Percentiles rank a stretch among this genome's conserved stretches.
phyloP scores from a whole-genome alignment of 30 jellyfish, hydroid and myxozoan species.

The Cassiopea xamachana region DNA sequence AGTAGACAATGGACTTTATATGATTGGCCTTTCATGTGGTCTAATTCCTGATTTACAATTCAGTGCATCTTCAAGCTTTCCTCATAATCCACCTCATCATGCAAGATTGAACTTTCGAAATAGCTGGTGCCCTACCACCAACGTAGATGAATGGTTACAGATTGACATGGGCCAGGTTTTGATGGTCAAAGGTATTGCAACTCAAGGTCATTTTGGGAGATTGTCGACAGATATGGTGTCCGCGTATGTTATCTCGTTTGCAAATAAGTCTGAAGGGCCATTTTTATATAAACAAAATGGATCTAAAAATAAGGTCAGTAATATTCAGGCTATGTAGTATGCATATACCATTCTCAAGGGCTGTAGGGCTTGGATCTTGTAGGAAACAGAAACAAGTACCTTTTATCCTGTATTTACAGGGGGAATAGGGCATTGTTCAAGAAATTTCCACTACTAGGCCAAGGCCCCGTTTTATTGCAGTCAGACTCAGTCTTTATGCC shows the following conservation, averaged over 20 bases:
- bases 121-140: slow-evolving; percentile 50
- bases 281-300: slow-evolving; percentile 16
- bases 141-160: slow-evolving; percentile 36
- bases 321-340: too few species aligned
- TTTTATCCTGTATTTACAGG: too few species aligned
- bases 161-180: slow-evolving; percentile 37
- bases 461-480: too few species aligned
- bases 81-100: slow-evolving; percentile 31
- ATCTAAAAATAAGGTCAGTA: slow-evolving; percentile 16
- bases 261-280: slow-evolving; percentile 8
- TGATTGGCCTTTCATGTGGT: slow-evolving; percentile 24
- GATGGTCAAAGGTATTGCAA: slow-evolving; percentile 40
- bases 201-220: slow-evolving; percentile 54
- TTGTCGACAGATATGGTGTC: slow-evolving; percentile 40
- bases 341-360: not conserved
- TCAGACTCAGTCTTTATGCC: too few species aligned
- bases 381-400: too few species aligned
- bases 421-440: too few species aligned
- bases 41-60: slow-evolving; percentile 19
- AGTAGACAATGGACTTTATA: not conserved
- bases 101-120: slow-evolving; percentile 48
- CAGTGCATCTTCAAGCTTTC: slow-evolving; percentile 42
- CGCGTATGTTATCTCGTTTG: slow-evolving; percentile 1
- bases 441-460: too few species aligned
- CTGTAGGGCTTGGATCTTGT: too few species aligned